A percentile compares a stretch with the other conserved stretches of the same genome.
Conservation (phyloP, 2,888 invertebrate genomes). For the Zygogramma bicolorata region DNA sequence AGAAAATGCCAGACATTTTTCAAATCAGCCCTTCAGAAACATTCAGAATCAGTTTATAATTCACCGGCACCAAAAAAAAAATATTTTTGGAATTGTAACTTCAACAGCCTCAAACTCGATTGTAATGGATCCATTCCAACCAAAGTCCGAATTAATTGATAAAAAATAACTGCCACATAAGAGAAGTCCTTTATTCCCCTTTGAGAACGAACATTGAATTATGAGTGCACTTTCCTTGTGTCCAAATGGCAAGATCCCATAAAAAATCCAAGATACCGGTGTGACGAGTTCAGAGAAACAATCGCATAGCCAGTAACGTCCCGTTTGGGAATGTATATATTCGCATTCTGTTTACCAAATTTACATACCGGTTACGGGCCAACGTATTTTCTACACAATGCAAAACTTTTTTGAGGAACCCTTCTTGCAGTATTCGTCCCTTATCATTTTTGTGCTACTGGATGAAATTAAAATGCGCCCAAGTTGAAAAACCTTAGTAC, state of each 20-base stretch:
- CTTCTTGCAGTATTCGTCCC: slow-evolving; percentile 20
- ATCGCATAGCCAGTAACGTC: slow-evolving; percentile 45
- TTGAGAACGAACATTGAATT: slow-evolving; percentile 33
- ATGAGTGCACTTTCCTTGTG: slow-evolving; percentile 47
- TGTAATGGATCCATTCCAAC: slow-evolving; percentile 3
- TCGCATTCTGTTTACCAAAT: slow-evolving; percentile 42
- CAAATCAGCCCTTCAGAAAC: too few relatives aligned
- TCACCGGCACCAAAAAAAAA: too few relatives aligned
- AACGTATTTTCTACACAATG: slow-evolving; percentile 48
- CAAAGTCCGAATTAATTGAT: slow-evolving; percentile 34
- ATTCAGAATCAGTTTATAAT: too few relatives aligned
- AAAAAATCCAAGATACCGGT: slow-evolving; percentile 51
- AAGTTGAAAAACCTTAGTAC: too few relatives aligned
- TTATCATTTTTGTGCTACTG: neutral
- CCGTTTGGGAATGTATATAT: slow-evolving; percentile 49
- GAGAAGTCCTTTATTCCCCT: slow-evolving; percentile 32
- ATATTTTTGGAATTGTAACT: neutral
- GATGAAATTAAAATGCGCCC: slow-evolving; percentile 2
- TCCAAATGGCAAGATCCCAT: slow-evolving; percentile 52
- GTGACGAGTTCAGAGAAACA: slow-evolving; percentile 50
- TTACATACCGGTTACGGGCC: slow-evolving; percentile 43
- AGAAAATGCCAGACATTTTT: too few relatives aligned
- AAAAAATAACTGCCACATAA: slow-evolving; percentile 41
- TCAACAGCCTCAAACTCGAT: neutral
- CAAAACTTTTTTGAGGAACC: slow-evolving; percentile 44